Conservation (phyloP, 2,797 vertebrate species). For the Cyclopterus lumpus region DNA sequence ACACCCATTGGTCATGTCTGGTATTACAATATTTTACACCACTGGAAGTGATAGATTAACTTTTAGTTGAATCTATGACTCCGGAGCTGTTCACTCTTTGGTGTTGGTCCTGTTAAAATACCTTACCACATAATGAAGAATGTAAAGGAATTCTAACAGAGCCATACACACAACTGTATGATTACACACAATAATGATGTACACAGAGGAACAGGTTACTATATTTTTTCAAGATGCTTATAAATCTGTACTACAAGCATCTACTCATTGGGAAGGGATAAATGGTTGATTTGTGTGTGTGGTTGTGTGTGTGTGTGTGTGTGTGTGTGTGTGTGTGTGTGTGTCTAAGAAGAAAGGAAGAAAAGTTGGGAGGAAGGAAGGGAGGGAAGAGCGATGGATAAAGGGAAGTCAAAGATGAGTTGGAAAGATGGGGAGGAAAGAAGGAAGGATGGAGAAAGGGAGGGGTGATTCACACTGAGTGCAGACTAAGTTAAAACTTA, state of each 20-base stretch:
- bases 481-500: neutral
- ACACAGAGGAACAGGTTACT: slow-evolving; percentile 11
- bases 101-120: slow-evolving; percentile 58
- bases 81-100: slow-evolving; percentile 33
- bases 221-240: neutral
- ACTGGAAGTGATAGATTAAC: slow-evolving; percentile 53
- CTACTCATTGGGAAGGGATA: neutral
- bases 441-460: slow-evolving; percentile 12
- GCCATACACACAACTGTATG: slow-evolving; percentile 38
- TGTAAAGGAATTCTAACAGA: slow-evolving; percentile 59
- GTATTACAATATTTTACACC: slow-evolving; percentile 47
- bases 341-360: slow-evolving; percentile 7
- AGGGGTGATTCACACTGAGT: slow-evolving; percentile 8
- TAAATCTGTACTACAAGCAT: neutral
- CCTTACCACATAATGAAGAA: slow-evolving; percentile 33
- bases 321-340: slow-evolving; percentile 14
- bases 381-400: slow-evolving; percentile 12
- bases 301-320: slow-evolving; percentile 6
- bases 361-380: neutral
- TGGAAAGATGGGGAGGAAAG: slow-evolving; percentile 13
- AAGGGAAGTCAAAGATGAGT: neutral
- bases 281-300: neutral
- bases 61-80: slow-evolving; percentile 55
- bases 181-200: slow-evolving; percentile 12
- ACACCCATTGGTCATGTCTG: slow-evolving; percentile 53